Conservation (phyloP, 2,113 vertebrate species). For the Monarcha castaneiventris region DNA sequence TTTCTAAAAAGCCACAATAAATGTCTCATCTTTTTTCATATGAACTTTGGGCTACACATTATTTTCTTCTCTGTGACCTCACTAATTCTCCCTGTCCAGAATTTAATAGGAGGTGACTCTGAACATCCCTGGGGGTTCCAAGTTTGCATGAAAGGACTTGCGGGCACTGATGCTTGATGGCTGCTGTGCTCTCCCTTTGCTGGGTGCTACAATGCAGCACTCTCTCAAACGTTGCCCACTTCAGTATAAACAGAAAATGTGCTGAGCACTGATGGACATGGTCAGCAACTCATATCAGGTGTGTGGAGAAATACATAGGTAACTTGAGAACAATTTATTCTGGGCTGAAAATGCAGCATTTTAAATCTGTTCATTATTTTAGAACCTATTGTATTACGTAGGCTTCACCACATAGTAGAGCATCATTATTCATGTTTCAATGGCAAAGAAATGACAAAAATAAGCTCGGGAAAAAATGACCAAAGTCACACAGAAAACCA, state of each 20-base stretch:
- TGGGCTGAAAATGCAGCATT: not conserved
- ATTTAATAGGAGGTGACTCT: not conserved
- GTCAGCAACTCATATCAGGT: not conserved
- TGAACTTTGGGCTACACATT: not conserved
- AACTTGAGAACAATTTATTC: not conserved
- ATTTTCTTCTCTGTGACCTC: not conserved
- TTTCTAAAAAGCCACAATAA: conserved; percentile 22
- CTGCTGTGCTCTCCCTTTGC: not conserved
- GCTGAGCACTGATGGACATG: not conserved
- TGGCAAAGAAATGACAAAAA: not conserved
- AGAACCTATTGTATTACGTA: not conserved
- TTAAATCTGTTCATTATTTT: not conserved
- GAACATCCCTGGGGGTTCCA: not conserved
- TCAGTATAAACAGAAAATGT: not conserved
- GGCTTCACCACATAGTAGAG: not conserved
- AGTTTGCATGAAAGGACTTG: not conserved
- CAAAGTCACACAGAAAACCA: not conserved
- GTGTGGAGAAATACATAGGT: not conserved
- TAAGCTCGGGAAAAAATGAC: not conserved
- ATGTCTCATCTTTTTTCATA: not conserved
- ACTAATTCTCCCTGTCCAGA: not conserved
- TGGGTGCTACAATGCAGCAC: not conserved
- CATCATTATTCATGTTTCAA: not conserved
- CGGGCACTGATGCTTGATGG: not conserved
- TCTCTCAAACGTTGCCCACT: not conserved